Base-by-base conservation (phyloP, 2,888 invertebrate genomes). In the Idaea dimidiata region DNA sequence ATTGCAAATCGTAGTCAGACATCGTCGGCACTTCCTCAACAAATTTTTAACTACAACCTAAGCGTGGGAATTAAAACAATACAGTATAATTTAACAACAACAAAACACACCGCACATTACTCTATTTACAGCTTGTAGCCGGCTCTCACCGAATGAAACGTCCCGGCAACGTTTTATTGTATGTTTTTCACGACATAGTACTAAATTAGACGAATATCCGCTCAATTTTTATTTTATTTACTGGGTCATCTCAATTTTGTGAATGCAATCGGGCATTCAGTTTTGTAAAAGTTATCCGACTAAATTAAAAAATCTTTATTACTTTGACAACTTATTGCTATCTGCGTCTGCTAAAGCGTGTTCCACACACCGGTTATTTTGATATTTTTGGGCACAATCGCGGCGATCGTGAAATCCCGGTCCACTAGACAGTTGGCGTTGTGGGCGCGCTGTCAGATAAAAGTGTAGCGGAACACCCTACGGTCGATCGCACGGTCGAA, bases 1-100 rank as follows among this genome's bases (percentile, higher is more conserved):
- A 97, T 87, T 97, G 96, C 77, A 95, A 95, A 79, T 97, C 97
- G 90, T 95, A 95, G 81, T 97, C 96, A 61, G 93, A 92, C 93
- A 93, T 93, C 78, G 75, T 89, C 72, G 73, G 71, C 73, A 67
- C 75, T 75, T 77, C 75, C 78, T 74, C 75, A 76, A 76, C 70
- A 75, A 77, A 72, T 80, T 81, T 84, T 84, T 85, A 83, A 54
- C 17, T 73, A 82, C 74, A 76, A 79, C 72, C 80, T 72, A 75
- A 83, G 76, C 84, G 84, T 88, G 82, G 82, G 84, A 87, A 84
- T 77, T 80, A 78, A 72, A 82, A 77, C 78, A 81, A 64, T 77
- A 81, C 77, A 70, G 73, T 77, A 66, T 74, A 75, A 78, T 81
- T 80, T 83, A 78, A 78, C 78, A 69, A 66, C 74, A 77, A 70